Evolutionary conservation across 2,888 invertebrate genomes (phyloP).

Genomic region (Drosophila phalerata): DNA sequence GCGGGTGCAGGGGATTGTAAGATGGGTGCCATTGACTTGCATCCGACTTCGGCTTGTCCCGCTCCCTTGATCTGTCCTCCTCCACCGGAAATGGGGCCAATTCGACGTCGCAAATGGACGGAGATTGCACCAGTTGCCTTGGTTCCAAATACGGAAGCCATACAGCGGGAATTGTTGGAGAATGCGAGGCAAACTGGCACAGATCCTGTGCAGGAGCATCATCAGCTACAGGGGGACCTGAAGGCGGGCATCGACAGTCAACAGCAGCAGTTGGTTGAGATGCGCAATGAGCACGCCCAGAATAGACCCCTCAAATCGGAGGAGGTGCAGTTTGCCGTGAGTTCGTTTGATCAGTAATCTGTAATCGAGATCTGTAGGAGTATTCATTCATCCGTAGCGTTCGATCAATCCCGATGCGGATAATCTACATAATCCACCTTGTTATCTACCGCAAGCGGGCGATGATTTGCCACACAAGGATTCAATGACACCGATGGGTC

Average conservation of each 20-base stretch:
- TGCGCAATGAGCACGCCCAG: constrained; percentile 53
- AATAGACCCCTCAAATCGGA: constrained; percentile 40
- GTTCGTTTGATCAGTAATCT: constrained; percentile 6
- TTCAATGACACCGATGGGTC: constrained; percentile 86
- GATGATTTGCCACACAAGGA: constrained; percentile 85
- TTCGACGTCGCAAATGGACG: constrained; percentile 36
- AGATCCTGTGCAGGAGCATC: constrained; percentile 50
- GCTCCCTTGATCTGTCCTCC: constrained; percentile 67
- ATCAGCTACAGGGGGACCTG: constrained; percentile 51
- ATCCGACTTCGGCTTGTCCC: constrained; percentile 58
- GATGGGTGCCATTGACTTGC: constrained; percentile 48
- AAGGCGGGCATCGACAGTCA: constrained; percentile 61
- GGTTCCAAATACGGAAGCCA: constrained; percentile 51
- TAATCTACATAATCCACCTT: constrained; percentile 84
- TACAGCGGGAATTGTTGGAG: constrained; percentile 46
- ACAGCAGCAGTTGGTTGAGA: constrained; percentile 62
- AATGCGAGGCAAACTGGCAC: constrained; percentile 34
- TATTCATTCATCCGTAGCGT: constrained; percentile 35
- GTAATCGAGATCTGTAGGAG: too few species aligned
- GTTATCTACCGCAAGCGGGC: constrained; percentile 87
- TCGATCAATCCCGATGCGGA: constrained; percentile 73
- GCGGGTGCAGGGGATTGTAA: constrained; percentile 44
- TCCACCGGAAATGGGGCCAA: constrained; percentile 51
- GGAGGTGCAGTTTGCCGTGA: constrained; percentile 66
- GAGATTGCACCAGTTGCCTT: constrained; percentile 42